Conservation (phyloP, 2,797 vertebrate genomes). For the Gambusia yucatana region DNA sequence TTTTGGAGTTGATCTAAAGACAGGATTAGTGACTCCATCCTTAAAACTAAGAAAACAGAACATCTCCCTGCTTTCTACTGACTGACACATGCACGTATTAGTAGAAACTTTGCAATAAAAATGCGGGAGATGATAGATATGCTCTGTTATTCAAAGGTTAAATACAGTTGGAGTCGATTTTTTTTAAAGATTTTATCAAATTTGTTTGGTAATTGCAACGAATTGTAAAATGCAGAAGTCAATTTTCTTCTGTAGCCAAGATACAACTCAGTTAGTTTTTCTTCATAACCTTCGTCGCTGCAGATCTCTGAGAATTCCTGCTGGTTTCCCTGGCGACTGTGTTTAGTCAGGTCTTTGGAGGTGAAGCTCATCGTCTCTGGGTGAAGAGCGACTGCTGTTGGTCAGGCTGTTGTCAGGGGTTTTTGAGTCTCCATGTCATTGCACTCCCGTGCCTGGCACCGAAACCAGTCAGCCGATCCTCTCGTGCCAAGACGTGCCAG, state of each 20-base stretch:
- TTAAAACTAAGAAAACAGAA: constrained; percentile 42
- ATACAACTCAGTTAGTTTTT: constrained; percentile 26
- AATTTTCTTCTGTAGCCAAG: constrained; percentile 35
- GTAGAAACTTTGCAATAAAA: background rate
- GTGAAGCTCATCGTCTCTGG: constrained; percentile 34
- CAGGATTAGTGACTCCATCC: constrained; percentile 38
- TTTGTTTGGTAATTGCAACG: constrained; percentile 54
- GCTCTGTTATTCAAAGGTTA: background rate
- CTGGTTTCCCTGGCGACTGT: constrained; percentile 43
- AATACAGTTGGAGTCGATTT: background rate
- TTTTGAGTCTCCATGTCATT: constrained; percentile 29
- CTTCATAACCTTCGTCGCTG: constrained; percentile 4
- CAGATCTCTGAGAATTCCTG: constrained; percentile 26
- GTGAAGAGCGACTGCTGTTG: constrained; percentile 11
- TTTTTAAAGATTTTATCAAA: constrained; percentile 38
- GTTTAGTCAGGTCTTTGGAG: constrained; percentile 36
- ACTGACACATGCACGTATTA: background rate
- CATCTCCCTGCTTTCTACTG: background rate
- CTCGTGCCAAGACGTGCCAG: constrained; percentile 44
- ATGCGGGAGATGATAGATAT: background rate
- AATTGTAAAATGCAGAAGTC: constrained; percentile 34
- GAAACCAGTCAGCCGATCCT: constrained; percentile 35
- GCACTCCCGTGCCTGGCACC: constrained; percentile 43
- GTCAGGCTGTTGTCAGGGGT: constrained; percentile 11
- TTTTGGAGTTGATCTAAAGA: constrained; percentile 16